These are phyloP conservation scores for Pterophyllum scalare DNA, from an alignment of 2,113 vertebrate species.

Conservation along the genomic window DNA sequence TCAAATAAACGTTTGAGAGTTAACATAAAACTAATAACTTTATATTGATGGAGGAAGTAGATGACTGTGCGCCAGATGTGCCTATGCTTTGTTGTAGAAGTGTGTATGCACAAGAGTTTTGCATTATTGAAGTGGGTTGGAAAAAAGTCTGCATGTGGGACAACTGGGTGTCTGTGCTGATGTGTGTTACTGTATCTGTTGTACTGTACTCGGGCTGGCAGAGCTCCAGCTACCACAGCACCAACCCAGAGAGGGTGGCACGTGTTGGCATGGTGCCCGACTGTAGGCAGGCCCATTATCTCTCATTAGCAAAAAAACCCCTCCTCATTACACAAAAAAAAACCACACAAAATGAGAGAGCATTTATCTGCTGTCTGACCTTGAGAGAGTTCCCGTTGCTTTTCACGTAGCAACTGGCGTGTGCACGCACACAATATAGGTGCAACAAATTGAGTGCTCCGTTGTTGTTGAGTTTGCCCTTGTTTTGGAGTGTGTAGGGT, in stretches of 20 bases:
- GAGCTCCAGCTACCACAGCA: conserved; percentile 70
- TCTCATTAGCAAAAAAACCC: conserved; percentile 78
- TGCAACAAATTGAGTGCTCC: conserved; percentile 47
- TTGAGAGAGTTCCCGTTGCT: conserved; percentile 77
- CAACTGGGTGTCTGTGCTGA: conserved; percentile 43
- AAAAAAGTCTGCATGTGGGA: conserved; percentile 16
- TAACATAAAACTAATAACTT: conserved; percentile 31
- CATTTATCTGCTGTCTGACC: conserved; percentile 77
- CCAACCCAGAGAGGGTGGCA: conserved; percentile 73
- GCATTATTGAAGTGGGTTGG: conserved; percentile 32
- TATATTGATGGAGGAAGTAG: neutral
- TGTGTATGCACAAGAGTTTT: neutral
- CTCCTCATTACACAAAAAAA: conserved; percentile 76
- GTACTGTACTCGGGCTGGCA: conserved; percentile 76
- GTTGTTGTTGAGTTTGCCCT: conserved; percentile 70
- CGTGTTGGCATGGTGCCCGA: conserved; percentile 70
- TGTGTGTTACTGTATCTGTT: conserved; percentile 64
- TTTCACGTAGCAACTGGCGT: conserved; percentile 51
- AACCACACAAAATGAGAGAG: conserved; percentile 70
- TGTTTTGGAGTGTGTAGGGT: conserved; percentile 70
- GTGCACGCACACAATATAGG: conserved; percentile 32
- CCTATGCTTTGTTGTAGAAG: neutral
- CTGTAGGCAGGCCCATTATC: conserved; percentile 82
- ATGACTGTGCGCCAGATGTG: conserved; percentile 55
- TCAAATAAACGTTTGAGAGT: conserved; percentile 47